Base-by-base conservation (phyloP, 2,113 vertebrate species). In the Tyrannus savana region DNA sequence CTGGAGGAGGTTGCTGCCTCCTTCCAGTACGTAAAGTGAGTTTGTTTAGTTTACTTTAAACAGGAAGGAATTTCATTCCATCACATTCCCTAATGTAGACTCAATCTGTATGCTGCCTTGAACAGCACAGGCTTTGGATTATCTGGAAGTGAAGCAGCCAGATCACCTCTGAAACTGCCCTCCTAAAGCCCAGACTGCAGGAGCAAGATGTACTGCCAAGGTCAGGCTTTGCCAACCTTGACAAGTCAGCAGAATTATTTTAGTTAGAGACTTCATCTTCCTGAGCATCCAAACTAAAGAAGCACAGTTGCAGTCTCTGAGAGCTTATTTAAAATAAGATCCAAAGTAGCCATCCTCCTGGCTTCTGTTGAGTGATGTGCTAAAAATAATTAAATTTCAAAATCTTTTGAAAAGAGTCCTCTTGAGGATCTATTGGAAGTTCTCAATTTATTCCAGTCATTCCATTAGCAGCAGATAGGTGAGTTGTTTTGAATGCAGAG, bases 211-310 rank as follows among this genome's bases (percentile, higher is more conserved):
- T 59, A 63, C 80, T 89, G 83, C 83, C 68, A 91, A 47, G 21
- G 47, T 75, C 66, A 82, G 52, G 31, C 87, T 87, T 91, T 84
- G 62, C 79, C 87, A 85, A 12, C 10, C 30, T 72, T 94, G 67
- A 86, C 68, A 86, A 76, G 50, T 91, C 71, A 90, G 74, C 63
- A 77, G 78, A 91, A 76, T 93, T 89, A 64, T 80, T 87, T 91
- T 79, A 81, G 37, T 73, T 75, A 79, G 49, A 90, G 46, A 37
- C 31, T 49, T 92, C 42, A 50, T 62, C 59, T 88, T 83, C 67
- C 35, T 52, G 30, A 84, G 39, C 59, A 86, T 69, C 46, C 42
- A 60, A 53, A 64, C 19, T 41, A 83, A 69, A 86, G 78, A 37
- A 73, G 8, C 7, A 73, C 31, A 71, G 59, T 44, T 77, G 25